phyloP scores from a whole-genome alignment of 1,140 invertebrate species.

The Diorhabda sublineata region DNA sequence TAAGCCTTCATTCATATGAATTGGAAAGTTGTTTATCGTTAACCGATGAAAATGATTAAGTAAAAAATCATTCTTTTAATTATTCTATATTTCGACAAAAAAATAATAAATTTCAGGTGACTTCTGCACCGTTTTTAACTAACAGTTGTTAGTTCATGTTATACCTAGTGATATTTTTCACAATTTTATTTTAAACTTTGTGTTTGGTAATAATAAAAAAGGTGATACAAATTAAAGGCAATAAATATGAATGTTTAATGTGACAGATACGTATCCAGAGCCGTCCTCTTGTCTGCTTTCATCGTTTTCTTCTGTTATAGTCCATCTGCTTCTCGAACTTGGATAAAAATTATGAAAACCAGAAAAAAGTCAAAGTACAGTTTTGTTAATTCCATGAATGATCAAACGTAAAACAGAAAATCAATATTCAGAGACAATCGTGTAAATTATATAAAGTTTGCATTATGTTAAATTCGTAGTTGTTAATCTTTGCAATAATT shows the following conservation, averaged over 20 bases:
- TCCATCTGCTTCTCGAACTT: conserved; percentile 10
- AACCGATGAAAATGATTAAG: no score
- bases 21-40: no score
- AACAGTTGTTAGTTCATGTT: no score
- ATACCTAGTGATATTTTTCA: no score
- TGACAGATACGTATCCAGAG: conserved; percentile 18
- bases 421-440: conserved; percentile 20
- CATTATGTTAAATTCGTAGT: conserved; percentile 11
- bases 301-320: conserved; percentile 18
- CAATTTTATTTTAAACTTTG: no score
- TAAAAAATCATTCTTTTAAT: no score
- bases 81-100: no score
- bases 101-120: no score
- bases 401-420: conserved; percentile 4
- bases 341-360: conserved; percentile 12
- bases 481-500: neutral
- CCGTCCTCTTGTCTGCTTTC: conserved; percentile 17
- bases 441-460: conserved; percentile 8
- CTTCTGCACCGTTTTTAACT: no score
- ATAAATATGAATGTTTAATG: neutral
- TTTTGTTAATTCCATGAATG: neutral
- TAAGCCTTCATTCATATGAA: no score
- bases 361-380: conserved; percentile 14
- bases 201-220: no score
- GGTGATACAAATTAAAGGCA: neutral